Evolutionary conservation across 2,888 invertebrate species (phyloP), one percentile per base, ranked within the genome.

Genomic region (Lottia gigantea): DNA sequence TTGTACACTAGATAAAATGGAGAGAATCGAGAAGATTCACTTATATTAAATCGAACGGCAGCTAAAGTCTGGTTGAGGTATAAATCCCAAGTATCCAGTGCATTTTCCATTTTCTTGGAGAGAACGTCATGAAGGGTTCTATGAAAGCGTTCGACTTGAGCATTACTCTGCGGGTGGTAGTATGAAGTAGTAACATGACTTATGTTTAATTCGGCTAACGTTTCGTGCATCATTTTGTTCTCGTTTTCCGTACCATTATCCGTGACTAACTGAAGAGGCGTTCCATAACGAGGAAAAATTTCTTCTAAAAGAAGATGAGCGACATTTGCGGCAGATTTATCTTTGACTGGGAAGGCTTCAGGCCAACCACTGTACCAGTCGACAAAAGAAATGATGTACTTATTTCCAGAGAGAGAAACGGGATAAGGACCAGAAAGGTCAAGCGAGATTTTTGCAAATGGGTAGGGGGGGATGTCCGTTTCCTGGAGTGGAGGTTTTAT

Each of bases 261-360:
- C 16, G 70, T 68, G 0, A 72, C 67, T 1, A 72, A 31, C 16
- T 70, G 66, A 7, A 73, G 62, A 0, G 68, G 66, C 62, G 64
- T 72, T 0, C 70, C 69, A 66, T 62, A 74, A 19, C 74, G 62
- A 15, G 76, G 72, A 23, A 75, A 71, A 49, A 76, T 72, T 46
- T 76, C 73, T 40, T 76, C 73, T 40, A 74, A 66, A 15, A 74
- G n/a, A 19, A 76, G 47, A 46, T 74, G 70, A 0, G 73, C 73
- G 8, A 76, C 64, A 0, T 64, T 75, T 1, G 73, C 71, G 16
- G 71, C 72, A 16, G 63, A 47, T 49, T 74, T 72, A 63, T 74
- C 72, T 16, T 66, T 68, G 1, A 74, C 67, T 26, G 71, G 67
- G 70, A 74, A 76, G 1, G 71, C 70, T 68, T 74, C 76, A n/a